Base-by-base conservation (phyloP, 2,888 invertebrate species). In the Lithophane ornitopus region DNA sequence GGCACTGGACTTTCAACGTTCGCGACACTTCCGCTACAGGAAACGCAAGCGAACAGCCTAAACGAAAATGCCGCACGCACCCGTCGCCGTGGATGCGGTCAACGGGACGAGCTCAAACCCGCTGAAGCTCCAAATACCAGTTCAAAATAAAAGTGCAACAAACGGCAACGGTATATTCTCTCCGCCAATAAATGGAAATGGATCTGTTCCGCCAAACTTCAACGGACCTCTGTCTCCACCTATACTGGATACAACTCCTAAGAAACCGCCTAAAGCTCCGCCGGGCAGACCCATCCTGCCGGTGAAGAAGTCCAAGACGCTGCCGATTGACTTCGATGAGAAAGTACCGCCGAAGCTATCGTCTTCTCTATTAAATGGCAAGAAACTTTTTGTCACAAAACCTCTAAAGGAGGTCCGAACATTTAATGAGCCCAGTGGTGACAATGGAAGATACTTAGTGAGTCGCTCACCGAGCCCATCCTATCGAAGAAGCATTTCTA, bases 1-100 rank as follows among this genome's bases (percentile, higher is more conserved):
- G 96, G 96, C 96, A 94, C 92, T 94, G 93, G 95, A 94, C 94
- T 95, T 93, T 94, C 94, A 93, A 91, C 92, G 92, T 90, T 92
- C 90, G 89, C 92, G 91, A 91, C 92, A 93, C 93, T 95, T 95
- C 95, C 96, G 95, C 91, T 93, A 90, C 91, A 95, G 95, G 93
- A 96, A 95, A 94, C 94, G 94, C 89, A 93, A 93, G 90, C 93
- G 93, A 90, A 88, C 88, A 87, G 89, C 90, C 84, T 93, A 91
- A 89, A 88, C 65, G 82, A 91, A 85, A 81, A 96, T 96, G 96
- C 96, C 96, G 78, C 94, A 95, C 90, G 92, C 90, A 44, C 87
- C 89, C 54, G 90, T 89, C 87, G 83, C 88, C 81, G 86, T 89
- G 71, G 84, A 83, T 80, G 85, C 87, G 81, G 82, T 87, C 86